phyloP scores from a whole-genome alignment of 2,888 invertebrate species.

The Euplagia quadripunctaria region DNA sequence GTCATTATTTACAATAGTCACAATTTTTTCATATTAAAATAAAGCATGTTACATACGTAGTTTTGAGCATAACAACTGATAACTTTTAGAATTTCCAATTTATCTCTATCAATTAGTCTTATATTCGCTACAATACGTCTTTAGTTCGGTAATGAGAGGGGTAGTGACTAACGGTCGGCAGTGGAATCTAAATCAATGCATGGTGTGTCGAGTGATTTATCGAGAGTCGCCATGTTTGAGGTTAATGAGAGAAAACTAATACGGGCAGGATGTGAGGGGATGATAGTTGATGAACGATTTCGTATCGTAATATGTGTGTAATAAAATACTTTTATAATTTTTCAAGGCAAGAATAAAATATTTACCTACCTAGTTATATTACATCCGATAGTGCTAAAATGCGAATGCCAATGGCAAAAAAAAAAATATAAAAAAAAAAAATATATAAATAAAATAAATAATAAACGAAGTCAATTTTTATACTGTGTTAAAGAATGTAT shows the following conservation, averaged over 20 bases:
- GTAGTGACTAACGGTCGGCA: constrained; percentile 69
- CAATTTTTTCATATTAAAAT: too few relatives aligned
- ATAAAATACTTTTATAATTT: background rate
- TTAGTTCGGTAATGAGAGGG: constrained; percentile 62
- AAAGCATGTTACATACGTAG: too few relatives aligned
- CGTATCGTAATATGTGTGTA: background rate
- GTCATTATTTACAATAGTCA: too few relatives aligned
- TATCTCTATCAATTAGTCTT: constrained; percentile 51
- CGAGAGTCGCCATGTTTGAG: constrained; percentile 52
- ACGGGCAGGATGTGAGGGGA: constrained; percentile 43
- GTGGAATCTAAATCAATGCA: constrained; percentile 71
- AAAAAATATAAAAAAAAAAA: too few relatives aligned
- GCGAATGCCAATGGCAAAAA: too few relatives aligned
- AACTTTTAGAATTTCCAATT: too few relatives aligned
- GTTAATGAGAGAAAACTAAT: constrained; percentile 61
- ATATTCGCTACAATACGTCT: constrained; percentile 64
- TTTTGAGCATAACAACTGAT: too few relatives aligned
- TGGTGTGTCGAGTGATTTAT: constrained; percentile 63
- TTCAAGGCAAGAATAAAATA: background rate
- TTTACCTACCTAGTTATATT: background rate
- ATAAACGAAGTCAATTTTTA: too few relatives aligned
- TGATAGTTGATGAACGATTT: constrained; percentile 2
- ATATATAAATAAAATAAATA: too few relatives aligned
- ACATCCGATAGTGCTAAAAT: too few relatives aligned
- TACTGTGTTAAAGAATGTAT: too few relatives aligned